A percentile compares a stretch with the other conserved stretches of the same genome.
Evolutionary conservation across 2,113 vertebrate species (phyloP).

Genomic region (Morone saxatilis): DNA sequence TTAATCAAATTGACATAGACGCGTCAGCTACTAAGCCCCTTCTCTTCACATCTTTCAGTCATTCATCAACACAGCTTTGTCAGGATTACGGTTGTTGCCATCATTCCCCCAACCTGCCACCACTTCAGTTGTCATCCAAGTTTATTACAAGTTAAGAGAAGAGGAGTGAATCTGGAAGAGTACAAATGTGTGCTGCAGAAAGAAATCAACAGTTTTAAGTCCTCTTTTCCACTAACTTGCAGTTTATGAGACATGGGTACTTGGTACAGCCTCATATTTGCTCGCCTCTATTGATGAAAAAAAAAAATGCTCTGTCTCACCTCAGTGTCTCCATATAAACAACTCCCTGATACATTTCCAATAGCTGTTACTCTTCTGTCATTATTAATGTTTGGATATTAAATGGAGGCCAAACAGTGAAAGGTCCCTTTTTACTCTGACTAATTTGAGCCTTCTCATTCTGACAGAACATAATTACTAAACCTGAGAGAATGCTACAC

Average conservation of each 20-base stretch:
- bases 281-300: neutral
- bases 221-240: neutral
- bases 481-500: conserved; percentile 28
- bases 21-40: conserved; percentile 58
- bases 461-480: conserved; percentile 59
- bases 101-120: conserved; percentile 28
- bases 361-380: conserved; percentile 23
- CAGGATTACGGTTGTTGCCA: conserved; percentile 65
- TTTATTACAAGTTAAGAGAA: conserved; percentile 19
- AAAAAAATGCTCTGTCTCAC: neutral
- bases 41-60: conserved; percentile 70
- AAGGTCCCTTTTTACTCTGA: conserved; percentile 22
- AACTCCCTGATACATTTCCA: conserved; percentile 18
- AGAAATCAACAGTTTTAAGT: conserved; percentile 2
- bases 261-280: neutral
- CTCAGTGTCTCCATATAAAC: conserved; percentile 27
- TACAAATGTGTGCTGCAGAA: neutral
- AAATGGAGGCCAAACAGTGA: conserved; percentile 29
- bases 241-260: neutral
- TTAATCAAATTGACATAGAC: conserved; percentile 63
- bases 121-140: conserved; percentile 51
- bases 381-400: conserved; percentile 45
- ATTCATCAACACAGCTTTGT: conserved; percentile 61
- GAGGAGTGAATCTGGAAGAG: conserved; percentile 22
- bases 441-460: conserved; percentile 40